Evolutionary conservation across 2,888 invertebrate genomes (phyloP).

Genomic region (Nudaria mundana): DNA sequence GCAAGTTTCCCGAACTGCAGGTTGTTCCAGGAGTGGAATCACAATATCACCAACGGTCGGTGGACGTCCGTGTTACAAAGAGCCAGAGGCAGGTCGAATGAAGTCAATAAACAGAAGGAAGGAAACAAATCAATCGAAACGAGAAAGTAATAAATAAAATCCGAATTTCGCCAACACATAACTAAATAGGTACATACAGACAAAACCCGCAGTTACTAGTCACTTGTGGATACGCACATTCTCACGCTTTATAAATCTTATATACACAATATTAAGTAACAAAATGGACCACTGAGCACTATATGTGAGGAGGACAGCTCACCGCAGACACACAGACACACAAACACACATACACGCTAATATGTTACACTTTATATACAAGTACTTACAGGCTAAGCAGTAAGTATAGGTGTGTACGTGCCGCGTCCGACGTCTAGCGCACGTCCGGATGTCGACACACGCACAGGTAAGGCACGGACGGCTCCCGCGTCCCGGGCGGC

Average conservation of each 20-base stretch:
- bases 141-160: too few relatives aligned
- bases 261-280: slow-evolving; percentile 17
- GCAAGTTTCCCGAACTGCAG: background rate
- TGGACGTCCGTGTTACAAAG: too few relatives aligned
- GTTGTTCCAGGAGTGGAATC: background rate
- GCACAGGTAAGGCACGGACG: slow-evolving; percentile 66
- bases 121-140: too few relatives aligned
- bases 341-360: slow-evolving; percentile 7
- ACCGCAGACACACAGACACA: background rate
- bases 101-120: too few relatives aligned
- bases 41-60: background rate
- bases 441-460: slow-evolving; percentile 45
- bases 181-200: background rate
- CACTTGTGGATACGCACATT: slow-evolving; percentile 6
- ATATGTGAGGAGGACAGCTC: too few relatives aligned
- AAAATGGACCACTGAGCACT: slow-evolving; percentile 4
- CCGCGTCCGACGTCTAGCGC: slow-evolving; percentile 11
- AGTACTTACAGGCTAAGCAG: slow-evolving; percentile 27
- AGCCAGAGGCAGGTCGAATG: too few relatives aligned
- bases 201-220: background rate
- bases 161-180: too few relatives aligned
- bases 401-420: slow-evolving; percentile 15
- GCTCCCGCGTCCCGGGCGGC: slow-evolving; percentile 38
- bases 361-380: slow-evolving; percentile 23
- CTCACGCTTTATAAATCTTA: slow-evolving; percentile 11